Evolutionary conservation across 1,140 invertebrate species (phyloP).

Genomic region (Zaprionus davidi): DNA sequence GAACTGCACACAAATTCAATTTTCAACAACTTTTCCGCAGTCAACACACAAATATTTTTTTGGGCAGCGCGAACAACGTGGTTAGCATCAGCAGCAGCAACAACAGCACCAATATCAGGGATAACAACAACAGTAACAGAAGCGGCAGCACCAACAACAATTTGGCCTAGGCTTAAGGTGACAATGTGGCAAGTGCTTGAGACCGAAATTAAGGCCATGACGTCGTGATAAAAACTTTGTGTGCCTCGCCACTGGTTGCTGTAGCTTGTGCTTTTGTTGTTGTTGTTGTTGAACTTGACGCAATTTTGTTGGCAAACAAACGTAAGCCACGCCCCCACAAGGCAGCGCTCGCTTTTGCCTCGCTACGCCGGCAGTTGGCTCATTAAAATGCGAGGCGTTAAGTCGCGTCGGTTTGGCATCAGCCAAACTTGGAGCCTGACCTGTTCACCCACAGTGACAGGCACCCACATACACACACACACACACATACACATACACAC

Average conservation of each 20-base stretch:
- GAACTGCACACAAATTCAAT: slow-evolving; percentile 75
- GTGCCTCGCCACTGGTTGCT: slow-evolving; percentile 21
- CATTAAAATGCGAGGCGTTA: slow-evolving; percentile 79
- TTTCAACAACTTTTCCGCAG: slow-evolving; percentile 78
- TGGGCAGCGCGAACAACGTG: slow-evolving; percentile 34
- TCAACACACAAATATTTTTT: slow-evolving; percentile 74
- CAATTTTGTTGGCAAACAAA: slow-evolving; percentile 81
- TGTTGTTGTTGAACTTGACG: slow-evolving; percentile 75
- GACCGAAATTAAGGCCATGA: slow-evolving; percentile 71
- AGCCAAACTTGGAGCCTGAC: slow-evolving; percentile 67
- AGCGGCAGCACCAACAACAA: neutral
- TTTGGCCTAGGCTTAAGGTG: slow-evolving; percentile 27
- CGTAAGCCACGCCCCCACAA: slow-evolving; percentile 45
- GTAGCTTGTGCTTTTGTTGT: slow-evolving; percentile 41
- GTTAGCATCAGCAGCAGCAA: slow-evolving; percentile 18
- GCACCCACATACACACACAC: neutral
- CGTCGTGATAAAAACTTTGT: slow-evolving; percentile 77
- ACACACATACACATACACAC: slow-evolving; percentile 30
- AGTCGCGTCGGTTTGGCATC: slow-evolving; percentile 62
- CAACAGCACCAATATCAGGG: slow-evolving; percentile 8
- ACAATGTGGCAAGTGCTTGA: slow-evolving; percentile 44
- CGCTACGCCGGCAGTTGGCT: slow-evolving; percentile 43
- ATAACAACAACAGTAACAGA: slow-evolving; percentile 4
- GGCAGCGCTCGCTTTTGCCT: neutral
- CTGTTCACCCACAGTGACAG: slow-evolving; percentile 37